These are phyloP conservation scores for Cyclina sinensis DNA, from an alignment of 1,140 invertebrate species.

Conservation along the genomic window DNA sequence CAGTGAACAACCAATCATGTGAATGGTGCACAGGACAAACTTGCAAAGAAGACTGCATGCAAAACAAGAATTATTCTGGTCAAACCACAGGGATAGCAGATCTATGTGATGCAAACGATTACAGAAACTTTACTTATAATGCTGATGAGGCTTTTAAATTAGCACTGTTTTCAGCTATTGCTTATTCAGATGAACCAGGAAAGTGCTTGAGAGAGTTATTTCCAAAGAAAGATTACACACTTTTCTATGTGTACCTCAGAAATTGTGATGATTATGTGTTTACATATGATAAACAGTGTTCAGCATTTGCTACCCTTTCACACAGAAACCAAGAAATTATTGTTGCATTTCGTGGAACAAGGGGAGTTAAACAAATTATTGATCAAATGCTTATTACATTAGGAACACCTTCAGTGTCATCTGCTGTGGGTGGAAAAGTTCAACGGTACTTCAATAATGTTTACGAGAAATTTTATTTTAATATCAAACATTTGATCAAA, in stretches of 20 bases:
- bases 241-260: background rate
- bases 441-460: conserved; percentile 60
- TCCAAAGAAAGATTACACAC: conserved; percentile 35
- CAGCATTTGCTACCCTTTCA: conserved; percentile 34
- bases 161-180: conserved; percentile 48
- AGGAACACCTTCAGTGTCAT: background rate
- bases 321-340: conserved; percentile 54
- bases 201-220: conserved; percentile 36
- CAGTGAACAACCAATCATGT: conserved; percentile 29
- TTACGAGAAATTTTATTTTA: conserved; percentile 11
- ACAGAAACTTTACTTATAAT: conserved; percentile 3
- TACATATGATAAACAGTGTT: conserved; percentile 56
- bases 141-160: conserved; percentile 39
- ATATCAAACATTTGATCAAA: conserved; percentile 6
- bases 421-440: conserved; percentile 46
- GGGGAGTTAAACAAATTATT: conserved; percentile 49
- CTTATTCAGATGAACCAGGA: conserved; percentile 48
- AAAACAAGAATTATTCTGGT: conserved; percentile 5
- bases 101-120: background rate
- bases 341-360: conserved; percentile 52
- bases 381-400: conserved; percentile 40
- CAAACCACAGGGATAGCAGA: background rate
- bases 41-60: conserved; percentile 47
- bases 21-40: conserved; percentile 21
- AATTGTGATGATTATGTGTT: conserved; percentile 58